Base-by-base conservation (phyloP, 2,797 vertebrate species). In the Siniperca undulata region DNA sequence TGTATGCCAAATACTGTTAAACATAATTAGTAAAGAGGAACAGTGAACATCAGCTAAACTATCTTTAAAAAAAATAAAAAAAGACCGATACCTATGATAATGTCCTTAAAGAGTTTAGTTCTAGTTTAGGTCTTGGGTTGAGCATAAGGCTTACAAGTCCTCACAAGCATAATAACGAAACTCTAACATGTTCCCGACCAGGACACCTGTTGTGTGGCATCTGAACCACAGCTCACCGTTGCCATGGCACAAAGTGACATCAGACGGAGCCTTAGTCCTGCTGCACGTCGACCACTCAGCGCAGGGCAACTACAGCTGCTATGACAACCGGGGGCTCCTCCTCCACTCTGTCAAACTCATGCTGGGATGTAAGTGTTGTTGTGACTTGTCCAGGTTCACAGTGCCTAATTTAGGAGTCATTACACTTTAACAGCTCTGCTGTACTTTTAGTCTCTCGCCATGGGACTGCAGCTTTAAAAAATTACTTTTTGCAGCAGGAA, bases 261-360 rank as follows among this genome's bases (percentile, higher is more conserved):
- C 87, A 11, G 84, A 95, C 20, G 95, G 94, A 38, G 70, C 83
- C 0, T 90, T 97, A 71, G 83, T 93, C 20, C 92, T 97, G 68
- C 81, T 91, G 70, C 91, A 88, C 12, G 85, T 85, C 34, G 82
- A 89, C 75, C 93, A 53, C 67, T 88, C 93, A 1, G 94, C 94
- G 19, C 95, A 96, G 88, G 96, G 96, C 70, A 89, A 94, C 93
- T 97, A 97, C 95, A 96, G 95, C 93, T 97, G 96, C 91, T 92
- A 95, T 60, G 91, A 95, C 82, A 48, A 82, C 84, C 87, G 30
- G 2, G 94, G 95, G 55, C 69, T 83, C 64, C 90, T 95, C 81
- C 91, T 96, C 52, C 92, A 90, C 81, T 90, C 93, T 2, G 74
- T 94, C 87, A 88, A 48, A 71, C 94, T 97, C 73, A 80, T 80